phyloP scores from a whole-genome alignment of 1,140 invertebrate species.

The Leptinotarsa undecemlineata region DNA sequence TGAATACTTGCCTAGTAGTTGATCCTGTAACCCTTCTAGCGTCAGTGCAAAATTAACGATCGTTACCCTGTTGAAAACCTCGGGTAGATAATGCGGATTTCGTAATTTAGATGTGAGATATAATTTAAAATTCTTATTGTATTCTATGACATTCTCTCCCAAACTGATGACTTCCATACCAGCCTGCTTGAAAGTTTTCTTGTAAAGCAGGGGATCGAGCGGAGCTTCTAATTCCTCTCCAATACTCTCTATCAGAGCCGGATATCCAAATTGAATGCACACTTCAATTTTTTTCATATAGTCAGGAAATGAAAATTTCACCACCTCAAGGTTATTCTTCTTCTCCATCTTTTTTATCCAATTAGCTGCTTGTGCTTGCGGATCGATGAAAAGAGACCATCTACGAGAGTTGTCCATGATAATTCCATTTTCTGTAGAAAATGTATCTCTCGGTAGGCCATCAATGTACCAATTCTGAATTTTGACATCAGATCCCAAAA shows the following conservation, averaged over 20 bases:
- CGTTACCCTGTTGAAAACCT: conserved; percentile 88
- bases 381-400: conserved; percentile 90
- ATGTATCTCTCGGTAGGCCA: conserved; percentile 83
- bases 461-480: conserved; percentile 88
- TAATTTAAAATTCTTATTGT: conserved; percentile 77
- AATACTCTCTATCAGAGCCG: conserved; percentile 83
- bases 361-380: conserved; percentile 84
- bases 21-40: conserved; percentile 86
- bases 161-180: conserved; percentile 78
- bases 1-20: conserved; percentile 64
- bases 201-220: conserved; percentile 80
- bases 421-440: conserved; percentile 85
- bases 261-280: conserved; percentile 82
- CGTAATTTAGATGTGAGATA: conserved; percentile 89
- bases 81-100: conserved; percentile 90
- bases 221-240: conserved; percentile 84
- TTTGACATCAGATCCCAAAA: conserved; percentile 81
- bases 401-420: conserved; percentile 79
- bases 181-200: conserved; percentile 80
- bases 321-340: conserved; percentile 73
- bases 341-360: conserved; percentile 94
- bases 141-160: conserved; percentile 82
- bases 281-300: conserved; percentile 85
- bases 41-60: conserved; percentile 93
- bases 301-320: conserved; percentile 80